Evolutionary conservation across 2,888 invertebrate species (phyloP), one percentile per base, ranked within the genome.

Genomic region (Euspilapteryx auroguttella): DNA sequence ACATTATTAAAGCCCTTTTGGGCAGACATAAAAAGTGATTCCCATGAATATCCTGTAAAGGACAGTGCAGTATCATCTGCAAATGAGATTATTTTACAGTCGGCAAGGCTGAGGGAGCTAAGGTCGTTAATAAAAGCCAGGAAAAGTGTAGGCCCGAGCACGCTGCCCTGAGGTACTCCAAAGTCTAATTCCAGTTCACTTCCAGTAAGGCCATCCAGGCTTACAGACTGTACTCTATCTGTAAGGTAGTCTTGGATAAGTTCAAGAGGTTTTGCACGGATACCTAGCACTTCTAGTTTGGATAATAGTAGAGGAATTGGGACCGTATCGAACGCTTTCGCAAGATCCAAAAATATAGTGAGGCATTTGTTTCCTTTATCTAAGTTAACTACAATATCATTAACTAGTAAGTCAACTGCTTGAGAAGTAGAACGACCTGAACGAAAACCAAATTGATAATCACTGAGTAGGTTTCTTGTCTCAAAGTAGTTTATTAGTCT

Each of bases 311-410:
- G 12, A n/a, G 30, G 30, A 4, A 30, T 26, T n/a, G 30, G 25
- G 14, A 30, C 29, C n/a, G 29, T 30, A 17, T 30, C 25, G 22
- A 30, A 30, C 12, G 29, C 29, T 12, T 30, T 30, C 3, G 30
- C 25, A 3, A 26, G 13, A 14, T 30, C 30, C 13, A 30, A 13
- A 14, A 30, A 30, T 10, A 30, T 21, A 15, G 26, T 14, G 3
- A 25, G 8, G 11, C 15, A 14, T 11, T 22, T 25, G 9, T 26
- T 11, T 7, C 26, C 21, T 21, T 21, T 14, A 25, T 29, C 29
- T 3, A 24, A n/a, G 8, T 24, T 11, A 5, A n/a, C 14, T 13
- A 12, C 14, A 9, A 29, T 17, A 12, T 5, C 21, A 9, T 29
- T 22, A 12, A 14, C 14, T 8, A 29, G 29, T 13, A 23, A 14